Percentiles rank a stretch among this genome's conserved stretches.
Evolutionary conservation across 1,140 invertebrate genomes (phyloP).

Genomic region (Temnothorax curvispinosus): DNA sequence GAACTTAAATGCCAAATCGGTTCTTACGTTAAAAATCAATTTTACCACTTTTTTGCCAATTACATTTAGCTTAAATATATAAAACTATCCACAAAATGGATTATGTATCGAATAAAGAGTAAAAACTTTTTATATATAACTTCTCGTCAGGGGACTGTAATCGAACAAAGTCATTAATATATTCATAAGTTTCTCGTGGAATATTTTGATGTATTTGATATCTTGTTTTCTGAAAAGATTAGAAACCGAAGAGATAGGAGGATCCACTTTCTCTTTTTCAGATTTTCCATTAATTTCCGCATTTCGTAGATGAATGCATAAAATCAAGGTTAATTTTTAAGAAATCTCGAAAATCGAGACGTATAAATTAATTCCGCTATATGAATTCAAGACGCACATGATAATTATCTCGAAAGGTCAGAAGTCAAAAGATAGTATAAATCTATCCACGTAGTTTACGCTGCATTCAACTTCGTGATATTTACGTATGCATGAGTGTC

Average conservation of each 20-base stretch:
- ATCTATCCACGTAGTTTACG: not conserved
- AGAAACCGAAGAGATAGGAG: not conserved
- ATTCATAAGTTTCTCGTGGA: not conserved
- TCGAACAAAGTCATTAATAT: not conserved
- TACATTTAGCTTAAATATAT: no score
- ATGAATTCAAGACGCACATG: not conserved
- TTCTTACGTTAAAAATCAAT: not conserved
- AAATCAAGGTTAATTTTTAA: conserved; percentile 3
- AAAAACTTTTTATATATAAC: not conserved
- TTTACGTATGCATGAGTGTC: not conserved
- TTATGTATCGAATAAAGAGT: not conserved
- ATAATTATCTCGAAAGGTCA: conserved; percentile 31
- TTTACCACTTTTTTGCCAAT: not conserved
- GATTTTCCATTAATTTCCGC: not conserved
- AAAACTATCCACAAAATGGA: not conserved
- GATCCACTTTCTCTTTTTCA: conserved; percentile 29
- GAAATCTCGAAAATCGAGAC: not conserved
- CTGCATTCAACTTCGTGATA: conserved; percentile 4
- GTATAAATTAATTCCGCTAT: not conserved
- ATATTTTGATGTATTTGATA: not conserved
- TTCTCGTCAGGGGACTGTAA: not conserved
- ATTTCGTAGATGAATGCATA: not conserved
- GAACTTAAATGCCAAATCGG: not conserved
- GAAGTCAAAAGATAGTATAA: conserved; percentile 12
- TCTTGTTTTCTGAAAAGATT: not conserved